phyloP scores from a whole-genome alignment of 1,140 invertebrate genomes.

The Scaptodrosophila lebanonensis region DNA sequence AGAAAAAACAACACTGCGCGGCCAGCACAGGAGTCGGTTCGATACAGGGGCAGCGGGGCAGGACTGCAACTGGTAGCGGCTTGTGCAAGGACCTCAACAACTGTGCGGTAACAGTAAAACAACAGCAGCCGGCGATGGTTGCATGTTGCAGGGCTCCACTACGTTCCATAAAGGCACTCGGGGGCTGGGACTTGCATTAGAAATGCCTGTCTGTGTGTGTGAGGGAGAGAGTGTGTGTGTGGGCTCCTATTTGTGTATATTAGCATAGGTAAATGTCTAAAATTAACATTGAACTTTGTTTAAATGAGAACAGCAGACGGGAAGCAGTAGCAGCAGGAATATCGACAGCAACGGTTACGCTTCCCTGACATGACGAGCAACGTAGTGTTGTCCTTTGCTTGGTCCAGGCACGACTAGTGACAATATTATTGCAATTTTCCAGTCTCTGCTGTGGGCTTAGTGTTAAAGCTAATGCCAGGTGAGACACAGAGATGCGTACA shows the following conservation, averaged over 20 bases:
- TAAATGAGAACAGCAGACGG: conserved; percentile 25
- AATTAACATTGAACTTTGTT: conserved; percentile 71
- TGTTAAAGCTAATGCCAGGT: conserved; percentile 47
- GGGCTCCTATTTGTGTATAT: conserved; percentile 37
- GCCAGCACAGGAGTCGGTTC: conserved; percentile 1
- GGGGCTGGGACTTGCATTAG: conserved; percentile 15
- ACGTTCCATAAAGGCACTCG: too few species aligned
- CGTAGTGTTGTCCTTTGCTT: background rate
- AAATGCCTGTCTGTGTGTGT: conserved; percentile 1
- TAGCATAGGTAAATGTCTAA: conserved; percentile 70
- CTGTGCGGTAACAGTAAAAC: conserved; percentile 64
- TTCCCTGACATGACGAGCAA: background rate
- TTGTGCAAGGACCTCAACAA: conserved; percentile 64
- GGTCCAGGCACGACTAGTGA: conserved; percentile 30
- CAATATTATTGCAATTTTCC: conserved; percentile 73
- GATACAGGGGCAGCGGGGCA: background rate
- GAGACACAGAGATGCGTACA: conserved; percentile 42
- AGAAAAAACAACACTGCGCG: conserved; percentile 70
- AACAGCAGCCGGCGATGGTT: conserved; percentile 45
- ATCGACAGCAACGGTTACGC: conserved; percentile 2
- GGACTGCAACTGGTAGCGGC: conserved; percentile 9
- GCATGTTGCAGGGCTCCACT: background rate
- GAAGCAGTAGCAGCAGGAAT: conserved; percentile 6
- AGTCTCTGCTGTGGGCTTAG: conserved; percentile 48
- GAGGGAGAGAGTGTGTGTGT: background rate